A percentile compares a stretch with the other conserved stretches of the same genome.
These are phyloP conservation scores for Morpho helenor DNA, from an alignment of 2,888 invertebrate species.

Conservation along the genomic window DNA sequence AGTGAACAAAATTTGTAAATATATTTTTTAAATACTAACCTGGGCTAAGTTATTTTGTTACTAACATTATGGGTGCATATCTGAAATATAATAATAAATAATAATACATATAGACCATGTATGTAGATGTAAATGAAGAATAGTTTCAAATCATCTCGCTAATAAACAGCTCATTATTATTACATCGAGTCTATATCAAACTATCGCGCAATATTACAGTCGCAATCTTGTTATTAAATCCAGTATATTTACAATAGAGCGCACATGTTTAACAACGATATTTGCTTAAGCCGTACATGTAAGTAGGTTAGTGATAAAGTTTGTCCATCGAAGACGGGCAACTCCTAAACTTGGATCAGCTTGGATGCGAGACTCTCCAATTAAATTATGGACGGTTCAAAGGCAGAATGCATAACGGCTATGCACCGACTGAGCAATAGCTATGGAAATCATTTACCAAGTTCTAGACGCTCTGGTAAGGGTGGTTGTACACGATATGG, in stretches of 20 bases:
- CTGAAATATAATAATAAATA: too few relatives aligned
- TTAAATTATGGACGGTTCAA: conserved; percentile 71
- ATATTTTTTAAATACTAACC: too few relatives aligned
- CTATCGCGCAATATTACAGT: too few relatives aligned
- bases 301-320: conserved; percentile 55
- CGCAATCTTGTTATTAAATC: neutral
- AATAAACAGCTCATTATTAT: too few relatives aligned
- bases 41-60: too few relatives aligned
- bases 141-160: too few relatives aligned
- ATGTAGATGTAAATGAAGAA: too few relatives aligned
- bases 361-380: conserved; percentile 54
- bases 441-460: conserved; percentile 57
- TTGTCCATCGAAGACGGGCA: conserved; percentile 46
- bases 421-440: conserved; percentile 40
- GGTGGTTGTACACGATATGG: conserved; percentile 19
- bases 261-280: conserved; percentile 6
- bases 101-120: too few relatives aligned
- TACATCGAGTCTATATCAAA: too few relatives aligned
- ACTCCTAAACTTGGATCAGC: conserved; percentile 45
- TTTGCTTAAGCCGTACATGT: conserved; percentile 21
- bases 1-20: too few relatives aligned
- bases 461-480: conserved; percentile 29
- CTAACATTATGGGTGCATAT: too few relatives aligned
- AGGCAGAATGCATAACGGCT: conserved; percentile 63
- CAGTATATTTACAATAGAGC: neutral